Evolutionary conservation across 2,113 vertebrate species (phyloP).

Genomic region (Sporophila hypoxantha): DNA sequence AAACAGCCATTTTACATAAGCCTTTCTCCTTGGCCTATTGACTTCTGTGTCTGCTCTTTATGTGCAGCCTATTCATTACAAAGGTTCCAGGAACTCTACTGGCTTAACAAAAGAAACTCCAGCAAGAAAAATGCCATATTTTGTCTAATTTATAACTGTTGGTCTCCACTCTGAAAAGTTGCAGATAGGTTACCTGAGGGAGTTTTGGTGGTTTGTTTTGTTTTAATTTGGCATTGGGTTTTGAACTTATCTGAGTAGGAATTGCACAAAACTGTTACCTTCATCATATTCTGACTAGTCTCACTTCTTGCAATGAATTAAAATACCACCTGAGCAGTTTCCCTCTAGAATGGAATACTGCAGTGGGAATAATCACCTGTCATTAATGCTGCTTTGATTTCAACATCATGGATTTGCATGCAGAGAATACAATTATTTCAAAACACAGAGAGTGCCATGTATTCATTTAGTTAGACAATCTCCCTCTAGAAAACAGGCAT

Average conservation of each 20-base stretch:
- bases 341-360: not conserved
- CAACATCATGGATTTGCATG: not conserved
- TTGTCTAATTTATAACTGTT: not conserved
- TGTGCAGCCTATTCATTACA: not conserved
- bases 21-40: not conserved
- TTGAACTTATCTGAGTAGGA: not conserved
- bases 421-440: not conserved
- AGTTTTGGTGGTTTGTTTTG: not conserved
- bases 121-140: not conserved
- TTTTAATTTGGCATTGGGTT: not conserved
- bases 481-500: not conserved
- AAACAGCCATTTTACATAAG: constrained; percentile 10
- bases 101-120: not conserved
- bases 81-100: not conserved
- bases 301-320: not conserved
- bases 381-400: not conserved
- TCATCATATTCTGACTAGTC: not conserved
- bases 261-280: not conserved
- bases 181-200: not conserved
- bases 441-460: not conserved
- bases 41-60: not conserved
- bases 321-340: not conserved
- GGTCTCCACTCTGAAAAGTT: not conserved
- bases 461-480: not conserved
- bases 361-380: not conserved